Evolutionary conservation across 2,797 vertebrate species (phyloP).

Genomic region (Helicolenus hilgendorfi): DNA sequence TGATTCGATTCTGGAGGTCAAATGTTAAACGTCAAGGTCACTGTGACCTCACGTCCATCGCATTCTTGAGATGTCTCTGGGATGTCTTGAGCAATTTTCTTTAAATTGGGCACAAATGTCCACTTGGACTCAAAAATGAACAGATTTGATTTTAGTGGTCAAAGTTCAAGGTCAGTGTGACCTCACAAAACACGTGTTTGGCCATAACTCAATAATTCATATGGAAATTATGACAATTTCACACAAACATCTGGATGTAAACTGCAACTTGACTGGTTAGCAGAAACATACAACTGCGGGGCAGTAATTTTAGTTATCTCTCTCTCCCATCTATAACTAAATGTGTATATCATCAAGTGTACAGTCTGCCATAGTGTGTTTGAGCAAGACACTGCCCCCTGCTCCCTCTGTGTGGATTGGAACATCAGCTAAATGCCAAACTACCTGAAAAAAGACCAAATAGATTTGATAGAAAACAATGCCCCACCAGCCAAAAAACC

Average conservation of each 20-base stretch:
- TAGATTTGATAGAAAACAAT: slow-evolving; percentile 5
- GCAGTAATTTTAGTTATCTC: background rate
- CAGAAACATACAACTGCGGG: no score
- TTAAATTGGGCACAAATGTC: no score
- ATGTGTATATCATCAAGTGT: background rate
- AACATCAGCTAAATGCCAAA: slow-evolving; percentile 12
- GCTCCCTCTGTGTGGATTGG: background rate
- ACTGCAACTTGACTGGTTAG: no score
- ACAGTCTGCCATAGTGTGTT: background rate
- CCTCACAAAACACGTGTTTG: no score
- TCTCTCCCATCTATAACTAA: background rate
- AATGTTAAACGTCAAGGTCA: no score
- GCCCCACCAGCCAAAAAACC: background rate
- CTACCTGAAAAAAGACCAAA: background rate
- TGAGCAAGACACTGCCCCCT: background rate
- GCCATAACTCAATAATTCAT: background rate
- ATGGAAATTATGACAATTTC: background rate
- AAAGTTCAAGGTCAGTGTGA: no score
- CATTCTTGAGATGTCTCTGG: no score
- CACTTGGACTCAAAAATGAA: no score
- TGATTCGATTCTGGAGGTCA: no score
- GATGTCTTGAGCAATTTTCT: no score
- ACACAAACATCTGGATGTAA: background rate
- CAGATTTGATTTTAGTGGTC: no score
- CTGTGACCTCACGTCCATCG: no score